These are phyloP conservation scores for Gonioctena quinquepunctata DNA, from an alignment of 1,140 invertebrate species.

Conservation along the genomic window DNA sequence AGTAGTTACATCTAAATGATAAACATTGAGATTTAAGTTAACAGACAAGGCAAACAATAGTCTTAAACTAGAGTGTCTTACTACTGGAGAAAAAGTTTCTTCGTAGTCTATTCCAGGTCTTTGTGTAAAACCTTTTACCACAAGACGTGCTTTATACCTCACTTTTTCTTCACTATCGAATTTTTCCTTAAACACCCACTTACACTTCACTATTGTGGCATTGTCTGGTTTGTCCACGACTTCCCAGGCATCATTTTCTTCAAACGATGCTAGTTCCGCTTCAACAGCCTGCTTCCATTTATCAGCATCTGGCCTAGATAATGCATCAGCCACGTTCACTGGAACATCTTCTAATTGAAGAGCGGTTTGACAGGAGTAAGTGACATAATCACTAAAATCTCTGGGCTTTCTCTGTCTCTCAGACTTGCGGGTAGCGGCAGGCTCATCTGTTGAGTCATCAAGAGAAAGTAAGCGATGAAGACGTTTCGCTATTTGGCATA, in stretches of 20 bases:
- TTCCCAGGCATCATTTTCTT: conserved; percentile 51
- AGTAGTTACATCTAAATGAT: conserved; percentile 30
- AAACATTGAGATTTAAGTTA: conserved; percentile 37
- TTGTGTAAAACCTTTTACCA: conserved; percentile 52
- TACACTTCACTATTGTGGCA: conserved; percentile 41
- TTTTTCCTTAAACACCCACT: conserved; percentile 47
- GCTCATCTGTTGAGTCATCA: no score
- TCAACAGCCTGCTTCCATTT: conserved; percentile 32
- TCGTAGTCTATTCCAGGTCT: conserved; percentile 48
- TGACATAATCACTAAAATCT: conserved; percentile 10
- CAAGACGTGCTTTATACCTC: conserved; percentile 40
- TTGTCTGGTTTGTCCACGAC: conserved; percentile 34
- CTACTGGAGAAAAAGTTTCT: conserved; percentile 49
- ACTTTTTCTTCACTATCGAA: conserved; percentile 43
- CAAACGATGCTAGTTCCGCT: conserved; percentile 40
- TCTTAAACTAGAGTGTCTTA: conserved; percentile 50
- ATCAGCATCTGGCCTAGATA: conserved; percentile 26
- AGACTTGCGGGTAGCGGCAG: conserved; percentile 2
- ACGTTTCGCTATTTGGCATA: no score
- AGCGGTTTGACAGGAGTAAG: neutral
- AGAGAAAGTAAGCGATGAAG: no score
- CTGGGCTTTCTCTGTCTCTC: conserved; percentile 1
- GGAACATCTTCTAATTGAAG: conserved; percentile 14
- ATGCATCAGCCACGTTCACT: conserved; percentile 23
- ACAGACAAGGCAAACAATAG: conserved; percentile 50